Base-by-base conservation (phyloP, 2,113 vertebrate genomes). In the Turdus rufiventris region DNA sequence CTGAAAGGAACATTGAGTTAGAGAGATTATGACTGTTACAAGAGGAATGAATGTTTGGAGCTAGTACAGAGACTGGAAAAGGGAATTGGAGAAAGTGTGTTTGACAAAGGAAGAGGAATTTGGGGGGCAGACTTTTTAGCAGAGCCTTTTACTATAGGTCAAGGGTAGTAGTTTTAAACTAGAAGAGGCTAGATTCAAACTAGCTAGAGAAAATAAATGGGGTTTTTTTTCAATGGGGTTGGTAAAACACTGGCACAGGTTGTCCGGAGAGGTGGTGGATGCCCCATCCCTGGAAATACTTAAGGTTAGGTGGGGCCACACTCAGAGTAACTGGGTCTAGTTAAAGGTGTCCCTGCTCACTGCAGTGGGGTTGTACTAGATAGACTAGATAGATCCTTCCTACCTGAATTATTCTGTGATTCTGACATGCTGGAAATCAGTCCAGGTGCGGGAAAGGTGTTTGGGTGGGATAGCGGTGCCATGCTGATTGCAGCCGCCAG, bases 31-130 rank as follows among this genome's bases (percentile, higher is more conserved):
- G 11, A 34, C 18, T 75, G 53, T 54, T n/a, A 65, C 20, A 60
- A 58, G 48, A 62, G 33, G 45, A 72, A 60, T 31, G 16, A 73
- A 70, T 24, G 28, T 87, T 58, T 50, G 15, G 15, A 60, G 19
- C 28, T 45, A 28, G 31, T 65, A 36, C 8, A 23, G 47, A 51
- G 58, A 66, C 70, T n/a, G 34, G 34, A 74, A 79, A 38, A 60
- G 23, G 45, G 6, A 78, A 31, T 33, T 73, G 31, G 29, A 70
- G 38, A 21, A 77, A 20, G 12, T 0, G 0, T 45, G 11, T 68
- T 76, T 61, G 31, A 70, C 47, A 85, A 53, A 61, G 10, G 12
- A 63, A 40, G 8, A 68, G 38, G 23, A 87, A 66, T 63, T 18
- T 62, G 10, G 7, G 24, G 29, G 7, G 31, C 12, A 33, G 47